Conservation (phyloP, 2,113 vertebrate species). For the Apus apus region DNA sequence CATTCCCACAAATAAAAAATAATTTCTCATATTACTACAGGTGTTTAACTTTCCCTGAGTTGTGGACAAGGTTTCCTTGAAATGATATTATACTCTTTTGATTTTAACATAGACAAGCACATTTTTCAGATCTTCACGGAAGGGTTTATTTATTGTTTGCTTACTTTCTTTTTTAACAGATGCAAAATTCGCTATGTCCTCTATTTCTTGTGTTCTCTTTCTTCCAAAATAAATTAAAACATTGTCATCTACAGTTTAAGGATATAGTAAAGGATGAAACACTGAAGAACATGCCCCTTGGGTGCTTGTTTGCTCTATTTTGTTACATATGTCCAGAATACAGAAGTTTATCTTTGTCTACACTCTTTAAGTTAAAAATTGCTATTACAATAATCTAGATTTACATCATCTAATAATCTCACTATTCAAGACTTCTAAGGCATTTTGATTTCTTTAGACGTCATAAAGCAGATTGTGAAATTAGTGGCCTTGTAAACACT, state of each 20-base stretch:
- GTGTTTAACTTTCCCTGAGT: not conserved
- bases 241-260: not conserved
- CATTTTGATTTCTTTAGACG: not conserved
- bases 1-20: not conserved
- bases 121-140: not conserved
- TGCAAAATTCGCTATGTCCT: not conserved
- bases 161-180: not conserved
- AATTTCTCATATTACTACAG: not conserved
- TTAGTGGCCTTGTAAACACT: not conserved
- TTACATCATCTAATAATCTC: not conserved
- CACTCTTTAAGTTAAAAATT: not conserved
- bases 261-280: not conserved
- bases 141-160: not conserved
- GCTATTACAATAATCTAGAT: not conserved
- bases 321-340: not conserved
- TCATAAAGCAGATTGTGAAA: not conserved
- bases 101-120: not conserved
- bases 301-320: not conserved
- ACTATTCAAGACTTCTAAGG: not conserved
- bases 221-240: not conserved
- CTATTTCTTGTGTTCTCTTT: not conserved
- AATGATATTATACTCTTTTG: conserved; percentile 2
- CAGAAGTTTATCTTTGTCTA: not conserved
- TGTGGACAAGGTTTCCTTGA: not conserved
- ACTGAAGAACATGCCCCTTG: not conserved